Evolutionary conservation across 2,888 invertebrate genomes (phyloP), one percentile per base, ranked within the genome.

Genomic region (Sarcophaga variegata): DNA sequence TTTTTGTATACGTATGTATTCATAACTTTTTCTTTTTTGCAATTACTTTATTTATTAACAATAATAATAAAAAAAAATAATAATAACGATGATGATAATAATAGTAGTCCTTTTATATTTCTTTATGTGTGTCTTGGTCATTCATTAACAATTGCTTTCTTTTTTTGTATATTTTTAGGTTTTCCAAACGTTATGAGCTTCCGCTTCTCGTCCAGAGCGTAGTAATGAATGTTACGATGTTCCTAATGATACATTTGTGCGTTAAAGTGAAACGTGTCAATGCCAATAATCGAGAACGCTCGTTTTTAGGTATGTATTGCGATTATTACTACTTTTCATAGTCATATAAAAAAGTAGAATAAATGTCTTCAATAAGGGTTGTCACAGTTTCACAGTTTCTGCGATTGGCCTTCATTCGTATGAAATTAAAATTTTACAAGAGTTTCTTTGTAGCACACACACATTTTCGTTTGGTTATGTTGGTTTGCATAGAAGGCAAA

Each of bases 221-320:
- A 92, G 96, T 99, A 83, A 99, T 99, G 99, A 99, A 98, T 92
- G 92, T 97, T 82, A 97, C 98, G 89, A 99, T 99, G 99, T 96
- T 99, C 94, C 95, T 96, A 81, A 97, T 99, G 97, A 97, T 99
- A 89, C 97, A 98, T 93, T 94, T 99, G 72, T 99, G 99, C 95
- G 97, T 99, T 45, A 95, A 95, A 92, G 97, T 98, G 88, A 96
- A 96, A 91, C 96, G 97, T 93, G 96, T 96, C 93, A 97, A 96
- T 93, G 91, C 91, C 60, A 89, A 88, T 76, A 88, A 88, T 49
- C 89, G 90, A 76, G 97, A 98, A 90, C 95, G 96, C 93, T 95
- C 97, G 92, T 97, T 98, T 91, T 96, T 97, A 94, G 98, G 98
- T 98, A 94, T 94, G 93, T 90, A 84, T 76, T 49, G 12, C 27